phyloP scores from a whole-genome alignment of 2,888 invertebrate genomes.

The Aspidapion aeneum region DNA sequence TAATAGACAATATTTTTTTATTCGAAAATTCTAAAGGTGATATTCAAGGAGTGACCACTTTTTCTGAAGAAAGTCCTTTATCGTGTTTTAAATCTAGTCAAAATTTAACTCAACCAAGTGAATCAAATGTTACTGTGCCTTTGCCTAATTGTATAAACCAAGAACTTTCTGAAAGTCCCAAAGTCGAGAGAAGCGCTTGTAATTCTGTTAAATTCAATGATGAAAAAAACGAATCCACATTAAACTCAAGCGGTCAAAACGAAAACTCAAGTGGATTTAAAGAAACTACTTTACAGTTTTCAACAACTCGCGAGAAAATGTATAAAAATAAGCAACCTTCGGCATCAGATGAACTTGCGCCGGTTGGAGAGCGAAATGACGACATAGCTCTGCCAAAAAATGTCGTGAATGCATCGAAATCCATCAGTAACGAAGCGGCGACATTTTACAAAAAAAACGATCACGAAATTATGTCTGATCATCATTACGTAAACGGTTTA shows the following conservation, averaged over 20 bases:
- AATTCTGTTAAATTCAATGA: no score
- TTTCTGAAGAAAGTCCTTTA: no score
- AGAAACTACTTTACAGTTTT: background rate
- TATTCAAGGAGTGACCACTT: no score
- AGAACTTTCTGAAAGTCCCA: no score
- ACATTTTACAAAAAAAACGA: constrained; percentile 37
- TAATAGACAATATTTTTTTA: no score
- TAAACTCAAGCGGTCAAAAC: background rate
- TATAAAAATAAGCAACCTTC: constrained; percentile 42
- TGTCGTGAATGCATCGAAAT: constrained; percentile 33
- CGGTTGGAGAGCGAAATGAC: constrained; percentile 26
- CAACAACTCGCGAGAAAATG: constrained; percentile 28
- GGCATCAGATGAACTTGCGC: constrained; percentile 34
- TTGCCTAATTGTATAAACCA: no score
- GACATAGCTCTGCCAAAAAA: constrained; percentile 36
- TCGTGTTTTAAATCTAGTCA: no score
- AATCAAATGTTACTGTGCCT: no score
- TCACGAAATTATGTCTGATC: constrained; percentile 29
- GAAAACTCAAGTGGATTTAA: background rate
- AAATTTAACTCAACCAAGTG: no score
- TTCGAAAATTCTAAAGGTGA: no score
- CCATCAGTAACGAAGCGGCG: constrained; percentile 32
- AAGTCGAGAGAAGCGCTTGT: no score
- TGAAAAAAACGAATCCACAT: no score
- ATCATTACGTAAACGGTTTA: constrained; percentile 23